A percentile compares a stretch with the other conserved stretches of the same genome.
phyloP scores from a whole-genome alignment of 2,797 vertebrate genomes.

The Sorex maritimensis region DNA sequence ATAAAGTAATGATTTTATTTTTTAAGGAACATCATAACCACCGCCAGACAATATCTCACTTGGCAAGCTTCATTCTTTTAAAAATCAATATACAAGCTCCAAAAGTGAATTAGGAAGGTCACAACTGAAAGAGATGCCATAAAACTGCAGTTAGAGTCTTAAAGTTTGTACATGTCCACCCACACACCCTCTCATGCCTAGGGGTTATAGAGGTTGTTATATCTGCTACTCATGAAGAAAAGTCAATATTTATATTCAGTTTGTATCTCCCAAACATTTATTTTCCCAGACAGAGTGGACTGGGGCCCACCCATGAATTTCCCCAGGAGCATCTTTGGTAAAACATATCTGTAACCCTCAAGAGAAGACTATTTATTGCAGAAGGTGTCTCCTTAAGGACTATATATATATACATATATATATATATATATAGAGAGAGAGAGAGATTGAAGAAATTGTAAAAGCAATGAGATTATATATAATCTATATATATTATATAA shows the following conservation, averaged over 20 bases:
- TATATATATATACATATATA: slow-evolving; percentile 74
- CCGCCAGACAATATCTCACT: background rate
- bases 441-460: too few species aligned
- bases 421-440: too few species aligned
- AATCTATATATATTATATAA: background rate
- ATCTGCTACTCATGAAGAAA: slow-evolving; percentile 67
- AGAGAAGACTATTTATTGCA: slow-evolving; percentile 60
- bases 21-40: slow-evolving; percentile 41
- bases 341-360: slow-evolving; percentile 63
- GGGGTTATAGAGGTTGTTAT: slow-evolving; percentile 25
- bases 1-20: background rate
- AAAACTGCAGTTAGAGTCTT: background rate
- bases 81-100: slow-evolving; percentile 47
- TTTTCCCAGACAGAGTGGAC: background rate
- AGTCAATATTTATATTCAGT: slow-evolving; percentile 83
- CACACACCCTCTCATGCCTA: background rate
- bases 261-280: slow-evolving; percentile 57
- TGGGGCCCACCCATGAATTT: slow-evolving; percentile 73
- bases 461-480: too few species aligned
- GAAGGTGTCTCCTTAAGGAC: slow-evolving; percentile 71
- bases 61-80: background rate
- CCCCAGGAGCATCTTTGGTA: slow-evolving; percentile 65
- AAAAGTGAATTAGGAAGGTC: slow-evolving; percentile 20
- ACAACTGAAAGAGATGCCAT: background rate
- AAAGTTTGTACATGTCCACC: background rate